Base-by-base conservation (phyloP, 2,113 vertebrate genomes). In the Passer montanus region DNA sequence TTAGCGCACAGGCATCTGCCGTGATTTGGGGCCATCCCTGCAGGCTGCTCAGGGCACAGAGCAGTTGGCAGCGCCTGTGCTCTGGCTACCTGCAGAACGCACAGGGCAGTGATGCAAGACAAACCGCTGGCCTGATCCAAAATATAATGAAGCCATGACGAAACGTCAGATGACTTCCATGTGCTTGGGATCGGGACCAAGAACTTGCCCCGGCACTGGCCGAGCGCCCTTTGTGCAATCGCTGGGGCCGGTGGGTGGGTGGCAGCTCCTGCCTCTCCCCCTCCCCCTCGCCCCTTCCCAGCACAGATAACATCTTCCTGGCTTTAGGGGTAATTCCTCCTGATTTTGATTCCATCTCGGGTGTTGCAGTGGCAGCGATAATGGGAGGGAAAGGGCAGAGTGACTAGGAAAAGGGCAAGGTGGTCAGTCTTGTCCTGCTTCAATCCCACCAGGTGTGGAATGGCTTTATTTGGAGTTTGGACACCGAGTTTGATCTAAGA, bases 111-210 rank as follows among this genome's bases (percentile, higher is more conserved):
- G 93, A 78, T 93, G 94, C 91, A 94, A 95, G 87, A n/a, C 67
- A 46, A 84, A 91, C 70, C 77, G 1, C 87, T 58, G 84, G n/a
- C 77, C 67, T 20, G 74, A 59, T 90, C 94, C 84, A 73, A 91
- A 94, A 75, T 60, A 27, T 41, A 83, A 93, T 60, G 91, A 81
- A 93, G 76, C 72, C 75, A 2, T 96, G 94, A 93, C 1, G 49
- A 96, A 95, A 94, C 3, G 15, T 96, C 95, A 93, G 91, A 74
- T 97, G 96, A 96, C 79, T 93, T 90, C 94, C 94, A 86, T 49
- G 94, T 80, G 85, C 83, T 67, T 52, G 90, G 91, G 75, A 94
- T 41, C 6, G 3, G 75, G 82, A 93, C 46, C 67, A 58, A 94
- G 60, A 11, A 4, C 90, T 93, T 90, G 88, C 90, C 92, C 89